phyloP scores from a whole-genome alignment of 2,113 vertebrate genomes.

The Elephantulus edwardii region DNA sequence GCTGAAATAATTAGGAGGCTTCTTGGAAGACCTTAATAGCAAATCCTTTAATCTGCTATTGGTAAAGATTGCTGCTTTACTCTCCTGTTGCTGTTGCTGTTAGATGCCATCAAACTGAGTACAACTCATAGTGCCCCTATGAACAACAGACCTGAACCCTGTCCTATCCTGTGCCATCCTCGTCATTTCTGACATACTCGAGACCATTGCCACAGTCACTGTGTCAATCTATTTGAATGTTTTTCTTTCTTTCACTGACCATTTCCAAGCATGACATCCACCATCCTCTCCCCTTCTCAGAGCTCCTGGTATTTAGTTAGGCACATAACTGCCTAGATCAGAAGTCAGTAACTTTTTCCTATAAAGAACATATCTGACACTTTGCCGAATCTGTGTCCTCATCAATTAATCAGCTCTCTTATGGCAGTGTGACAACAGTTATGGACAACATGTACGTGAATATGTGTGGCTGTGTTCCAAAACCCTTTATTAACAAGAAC shows the following conservation, averaged over 20 bases:
- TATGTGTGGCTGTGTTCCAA: not conserved
- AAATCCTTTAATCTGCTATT: not conserved
- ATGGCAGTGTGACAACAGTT: not conserved
- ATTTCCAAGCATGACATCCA: not conserved
- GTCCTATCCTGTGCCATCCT: too few species aligned
- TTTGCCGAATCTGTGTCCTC: not conserved
- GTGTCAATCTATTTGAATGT: too few species aligned
- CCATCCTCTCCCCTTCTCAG: not conserved
- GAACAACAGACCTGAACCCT: too few species aligned
- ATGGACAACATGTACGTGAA: too few species aligned
- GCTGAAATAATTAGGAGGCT: not conserved
- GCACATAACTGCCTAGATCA: not conserved
- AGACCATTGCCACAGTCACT: too few species aligned
- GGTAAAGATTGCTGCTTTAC: not conserved
- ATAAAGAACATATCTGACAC: not conserved
- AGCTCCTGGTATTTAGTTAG: not conserved
- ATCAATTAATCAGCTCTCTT: not conserved
- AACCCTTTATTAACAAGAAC: not conserved
- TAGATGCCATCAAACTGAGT: too few species aligned
- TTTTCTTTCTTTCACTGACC: too few species aligned
- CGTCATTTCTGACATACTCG: too few species aligned
- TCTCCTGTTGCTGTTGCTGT: not conserved
- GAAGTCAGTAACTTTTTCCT: not conserved
- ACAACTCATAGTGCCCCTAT: too few species aligned
- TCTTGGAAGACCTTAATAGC: not conserved